Conservation (phyloP, 1,140 invertebrate species). For the Bombus affinis region DNA sequence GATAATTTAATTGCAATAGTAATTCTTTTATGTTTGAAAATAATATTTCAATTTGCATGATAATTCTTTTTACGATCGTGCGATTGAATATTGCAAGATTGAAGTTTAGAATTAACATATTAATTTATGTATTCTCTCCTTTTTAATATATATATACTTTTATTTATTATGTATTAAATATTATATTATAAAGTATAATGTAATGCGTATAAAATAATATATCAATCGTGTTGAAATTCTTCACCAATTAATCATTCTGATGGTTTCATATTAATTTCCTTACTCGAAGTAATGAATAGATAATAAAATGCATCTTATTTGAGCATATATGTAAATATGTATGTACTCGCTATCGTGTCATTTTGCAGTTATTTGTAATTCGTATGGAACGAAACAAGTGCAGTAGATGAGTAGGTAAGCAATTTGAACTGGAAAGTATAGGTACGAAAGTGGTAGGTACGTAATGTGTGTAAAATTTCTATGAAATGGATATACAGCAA, state of each 20-base stretch:
- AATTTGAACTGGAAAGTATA: neutral
- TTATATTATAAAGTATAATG: too few species aligned
- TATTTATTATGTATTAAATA: too few species aligned
- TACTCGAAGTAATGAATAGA: neutral
- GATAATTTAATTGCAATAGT: neutral
- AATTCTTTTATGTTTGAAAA: neutral
- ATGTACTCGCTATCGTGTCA: neutral
- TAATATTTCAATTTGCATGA: neutral
- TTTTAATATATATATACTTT: neutral
- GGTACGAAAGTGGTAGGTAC: neutral
- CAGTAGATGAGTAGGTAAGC: too few species aligned
- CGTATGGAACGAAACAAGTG: neutral
- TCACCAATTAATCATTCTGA: neutral
- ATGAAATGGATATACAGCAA: neutral
- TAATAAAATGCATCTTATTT: neutral
- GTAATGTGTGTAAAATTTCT: too few species aligned
- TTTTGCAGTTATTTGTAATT: neutral
- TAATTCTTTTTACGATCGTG: neutral
- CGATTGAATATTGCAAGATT: neutral
- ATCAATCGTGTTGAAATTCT: neutral
- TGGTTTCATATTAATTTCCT: neutral
- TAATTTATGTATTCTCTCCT: neutral
- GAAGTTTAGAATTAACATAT: neutral
- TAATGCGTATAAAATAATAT: neutral
- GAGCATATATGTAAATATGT: too few species aligned